Percentiles rank a stretch among this genome's conserved stretches.
Evolutionary conservation across 2,888 invertebrate genomes (phyloP).

Genomic region (Melieria picta): DNA sequence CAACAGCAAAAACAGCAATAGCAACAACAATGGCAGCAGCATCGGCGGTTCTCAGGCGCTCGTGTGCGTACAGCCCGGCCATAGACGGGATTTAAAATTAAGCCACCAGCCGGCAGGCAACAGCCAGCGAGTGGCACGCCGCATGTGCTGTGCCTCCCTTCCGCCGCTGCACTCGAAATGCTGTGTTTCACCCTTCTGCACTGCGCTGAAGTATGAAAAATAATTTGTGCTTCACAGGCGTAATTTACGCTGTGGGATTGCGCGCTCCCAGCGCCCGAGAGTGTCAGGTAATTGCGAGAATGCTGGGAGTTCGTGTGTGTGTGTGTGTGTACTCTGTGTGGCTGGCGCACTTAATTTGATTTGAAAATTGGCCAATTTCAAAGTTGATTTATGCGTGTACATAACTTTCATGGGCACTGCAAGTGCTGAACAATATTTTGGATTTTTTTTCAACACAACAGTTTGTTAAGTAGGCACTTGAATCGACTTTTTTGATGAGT

Average conservation of each 20-base stretch:
- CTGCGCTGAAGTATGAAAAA: not conserved
- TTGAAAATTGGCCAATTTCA: not conserved
- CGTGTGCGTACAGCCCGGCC: no score
- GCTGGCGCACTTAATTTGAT: not conserved
- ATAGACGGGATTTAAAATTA: conserved; percentile 15
- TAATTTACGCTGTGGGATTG: not conserved
- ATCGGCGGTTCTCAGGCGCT: no score
- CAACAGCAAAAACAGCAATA: no score
- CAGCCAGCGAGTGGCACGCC: not conserved
- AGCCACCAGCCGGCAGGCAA: conserved; percentile 3
- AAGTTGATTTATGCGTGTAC: no score
- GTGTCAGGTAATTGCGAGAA: not conserved
- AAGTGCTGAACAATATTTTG: no score
- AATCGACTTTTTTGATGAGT: no score
- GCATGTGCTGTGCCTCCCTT: not conserved
- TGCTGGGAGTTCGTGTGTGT: not conserved
- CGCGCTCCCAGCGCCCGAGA: not conserved
- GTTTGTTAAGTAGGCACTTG: no score
- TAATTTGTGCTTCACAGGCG: conserved; percentile 3
- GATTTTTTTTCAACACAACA: no score
- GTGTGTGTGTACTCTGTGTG: not conserved
- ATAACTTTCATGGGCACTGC: no score
- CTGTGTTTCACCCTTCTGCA: not conserved
- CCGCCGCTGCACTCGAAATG: not conserved
- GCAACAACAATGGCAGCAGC: no score